Evolutionary conservation across 2,113 vertebrate genomes (phyloP), one percentile per base, ranked within the genome.

Genomic region (Larimichthys polyactis): DNA sequence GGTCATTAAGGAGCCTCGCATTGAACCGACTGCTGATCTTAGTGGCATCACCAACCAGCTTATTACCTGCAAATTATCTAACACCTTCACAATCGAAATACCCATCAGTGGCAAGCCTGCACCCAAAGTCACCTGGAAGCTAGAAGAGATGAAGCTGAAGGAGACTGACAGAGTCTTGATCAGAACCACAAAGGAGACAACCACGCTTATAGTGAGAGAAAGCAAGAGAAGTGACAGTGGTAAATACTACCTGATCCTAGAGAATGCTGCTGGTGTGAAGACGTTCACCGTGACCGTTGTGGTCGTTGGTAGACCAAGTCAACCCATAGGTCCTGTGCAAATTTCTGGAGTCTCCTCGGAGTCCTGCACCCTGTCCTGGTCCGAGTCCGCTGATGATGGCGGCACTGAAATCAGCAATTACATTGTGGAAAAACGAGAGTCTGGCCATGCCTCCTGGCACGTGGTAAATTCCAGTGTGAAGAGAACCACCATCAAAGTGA

Each of bases 101-200:
- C 98, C 98, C 3, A 98, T 99, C 78, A 98, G 96, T 90, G 98
- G 98, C 11, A 97, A 98, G 44, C 98, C 98, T 48, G 88, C 96
- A 79, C 98, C 98, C 58, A 99, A 97, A 90, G 97, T 97, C 82
- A 97, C 93, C 59, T 99, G 98, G 98, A 99, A 99, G 88, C 96
- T 99, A 82, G 98, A 99, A 89, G 98, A 99, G 89, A 99, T 99
- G 96, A 97, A 97, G 94, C 95, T 99, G 22, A 99, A 99, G 86
- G 97, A 99, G 94, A 98, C 96, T 2, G 98, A 99, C 46, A 96
- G 98, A 93, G 89, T 99, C 27, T 93, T 84, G 43, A 99, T 99
- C 85, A 97, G 93, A 75, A 97, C 96, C 52, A 96, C 96, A 67
- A 97, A 96, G 85, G 97, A 99, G 10, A 96, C 94, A 87, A 98